A percentile compares a stretch with the other conserved stretches of the same genome.
These are phyloP conservation scores for Chirona hameri DNA, from an alignment of 2,888 invertebrate genomes.

Conservation along the genomic window DNA sequence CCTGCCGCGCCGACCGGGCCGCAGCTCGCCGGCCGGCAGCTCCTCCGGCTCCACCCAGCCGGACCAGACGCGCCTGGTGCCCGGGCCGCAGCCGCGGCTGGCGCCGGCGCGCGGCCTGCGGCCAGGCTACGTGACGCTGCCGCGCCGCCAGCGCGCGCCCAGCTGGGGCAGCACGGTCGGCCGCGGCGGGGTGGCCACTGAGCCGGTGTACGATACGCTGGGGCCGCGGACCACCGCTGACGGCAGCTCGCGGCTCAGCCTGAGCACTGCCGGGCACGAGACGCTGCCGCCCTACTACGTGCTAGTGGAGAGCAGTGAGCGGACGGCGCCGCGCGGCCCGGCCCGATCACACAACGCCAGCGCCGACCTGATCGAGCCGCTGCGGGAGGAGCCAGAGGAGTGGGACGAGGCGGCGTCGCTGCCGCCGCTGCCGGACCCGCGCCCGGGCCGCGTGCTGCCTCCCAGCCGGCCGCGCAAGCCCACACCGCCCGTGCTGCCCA, in stretches of 20 bases:
- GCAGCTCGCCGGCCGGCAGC: conserved; percentile 27
- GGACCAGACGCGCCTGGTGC: conserved; percentile 33
- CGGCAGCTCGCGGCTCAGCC: conserved; percentile 72
- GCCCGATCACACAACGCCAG: conserved; percentile 5
- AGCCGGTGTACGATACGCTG: conserved; percentile 84
- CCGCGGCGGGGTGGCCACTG: neutral
- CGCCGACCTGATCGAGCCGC: conserved; percentile 29
- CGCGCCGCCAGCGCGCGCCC: conserved; percentile 42
- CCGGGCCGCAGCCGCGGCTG: conserved; percentile 35
- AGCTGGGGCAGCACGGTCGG: conserved; percentile 43
- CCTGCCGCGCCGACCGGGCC: conserved; percentile 26
- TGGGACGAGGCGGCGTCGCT: neutral
- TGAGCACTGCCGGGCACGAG: conserved; percentile 52
- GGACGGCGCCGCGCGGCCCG: neutral
- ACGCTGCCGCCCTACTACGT: conserved; percentile 32
- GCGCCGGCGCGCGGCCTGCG: conserved; percentile 35
- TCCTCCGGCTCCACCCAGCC: conserved; percentile 14
- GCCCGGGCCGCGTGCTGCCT: neutral
- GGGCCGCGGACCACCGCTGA: conserved; percentile 83
- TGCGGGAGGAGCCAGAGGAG: conserved; percentile 8
- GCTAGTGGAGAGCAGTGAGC: neutral
- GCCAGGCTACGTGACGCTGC: conserved; percentile 42
- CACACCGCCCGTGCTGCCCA: conserved; percentile 31
- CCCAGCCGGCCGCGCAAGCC: conserved; percentile 9
- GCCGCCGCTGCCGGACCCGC: neutral